Evolutionary conservation across 1,140 invertebrate species (phyloP), one percentile per base, ranked within the genome.

Genomic region (Drosophila aff.): DNA sequence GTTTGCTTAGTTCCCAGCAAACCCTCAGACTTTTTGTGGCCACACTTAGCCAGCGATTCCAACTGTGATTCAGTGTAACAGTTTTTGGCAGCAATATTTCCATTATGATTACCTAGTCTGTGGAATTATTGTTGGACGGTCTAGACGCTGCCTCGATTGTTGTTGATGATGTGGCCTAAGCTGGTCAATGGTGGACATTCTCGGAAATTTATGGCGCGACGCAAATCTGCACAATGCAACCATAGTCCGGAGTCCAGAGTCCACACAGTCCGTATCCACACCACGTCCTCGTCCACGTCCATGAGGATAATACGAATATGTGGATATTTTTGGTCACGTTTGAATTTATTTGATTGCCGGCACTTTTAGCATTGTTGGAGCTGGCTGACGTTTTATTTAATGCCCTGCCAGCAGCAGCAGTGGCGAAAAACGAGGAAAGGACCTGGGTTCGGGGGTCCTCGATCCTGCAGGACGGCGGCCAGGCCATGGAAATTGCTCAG

Each of bases 321-420:
- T 90, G 85, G 85, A 90, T 90, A 90, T 90, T 90, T 90, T 90
- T 90, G 85, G 85, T 90, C 85, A 90, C 85, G 85, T 90, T 90
- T 90, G 85, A 90, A 90, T 90, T 90, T 90, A 90, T 90, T 90
- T 90, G 85, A 90, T 90, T 90, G 85, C 85, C 73, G 81, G 85
- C 85, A 90, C 85, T 90, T 90, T 90, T 90, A 90, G 85, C 85
- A 90, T 90, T 90, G 85, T 90, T 85, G 85, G 79, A 74, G 49
- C 49, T 52, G 49, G 76, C 84, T 87, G 84, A 89, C 84, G 84
- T 87, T 87, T 90, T 87, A 87, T 87, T 84, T 89, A 87, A 87
- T 89, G 84, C 75, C 85, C 77, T 89, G 84, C 84, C 83, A 87
- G 84, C 72, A 77, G 63, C 83, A 72, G 67, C 73, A 66, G 28